A percentile compares a stretch with the other conserved stretches of the same genome.
Evolutionary conservation across 1,140 invertebrate genomes (phyloP).

Genomic region (Ceratosolen solmsi): DNA sequence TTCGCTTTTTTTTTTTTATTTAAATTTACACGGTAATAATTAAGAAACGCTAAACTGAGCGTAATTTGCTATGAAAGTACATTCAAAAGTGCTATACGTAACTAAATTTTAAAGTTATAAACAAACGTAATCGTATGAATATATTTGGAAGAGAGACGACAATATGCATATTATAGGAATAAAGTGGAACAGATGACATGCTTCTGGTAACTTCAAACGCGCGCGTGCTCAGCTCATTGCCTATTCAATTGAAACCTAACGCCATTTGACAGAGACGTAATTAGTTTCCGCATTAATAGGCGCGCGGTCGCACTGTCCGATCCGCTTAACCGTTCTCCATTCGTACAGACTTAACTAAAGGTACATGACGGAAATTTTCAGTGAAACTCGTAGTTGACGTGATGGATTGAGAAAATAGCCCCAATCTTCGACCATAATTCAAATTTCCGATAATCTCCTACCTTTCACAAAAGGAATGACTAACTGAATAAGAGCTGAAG

Average conservation of each 20-base stretch:
- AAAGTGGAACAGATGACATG: slow-evolving; percentile 6
- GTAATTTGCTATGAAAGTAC: too few relatives aligned
- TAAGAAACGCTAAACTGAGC: too few relatives aligned
- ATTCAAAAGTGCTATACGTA: too few relatives aligned
- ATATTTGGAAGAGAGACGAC: background rate
- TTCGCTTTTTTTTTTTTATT: too few relatives aligned
- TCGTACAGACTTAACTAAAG: slow-evolving; percentile 20
- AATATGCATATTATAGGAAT: slow-evolving; percentile 20
- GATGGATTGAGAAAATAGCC: background rate
- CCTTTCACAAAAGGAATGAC: slow-evolving; percentile 7
- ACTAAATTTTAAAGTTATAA: too few relatives aligned
- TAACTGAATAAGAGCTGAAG: background rate
- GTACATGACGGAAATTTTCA: slow-evolving; percentile 24
- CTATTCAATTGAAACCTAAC: slow-evolving; percentile 43
- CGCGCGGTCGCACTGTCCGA: slow-evolving; percentile 16
- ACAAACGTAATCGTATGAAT: slow-evolving; percentile 15
- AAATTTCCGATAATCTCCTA: slow-evolving; percentile 13
- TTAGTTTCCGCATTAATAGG: slow-evolving; percentile 45
- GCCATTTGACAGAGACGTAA: slow-evolving; percentile 42
- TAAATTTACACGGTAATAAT: too few relatives aligned
- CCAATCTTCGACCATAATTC: slow-evolving; percentile 7
- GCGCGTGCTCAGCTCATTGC: slow-evolving; percentile 39
- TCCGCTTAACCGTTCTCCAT: slow-evolving; percentile 5
- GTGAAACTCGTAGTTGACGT: background rate
- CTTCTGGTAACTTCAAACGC: slow-evolving; percentile 21